phyloP scores from a whole-genome alignment of 1,140 invertebrate species.

The Neoseiulus cucumeris region DNA sequence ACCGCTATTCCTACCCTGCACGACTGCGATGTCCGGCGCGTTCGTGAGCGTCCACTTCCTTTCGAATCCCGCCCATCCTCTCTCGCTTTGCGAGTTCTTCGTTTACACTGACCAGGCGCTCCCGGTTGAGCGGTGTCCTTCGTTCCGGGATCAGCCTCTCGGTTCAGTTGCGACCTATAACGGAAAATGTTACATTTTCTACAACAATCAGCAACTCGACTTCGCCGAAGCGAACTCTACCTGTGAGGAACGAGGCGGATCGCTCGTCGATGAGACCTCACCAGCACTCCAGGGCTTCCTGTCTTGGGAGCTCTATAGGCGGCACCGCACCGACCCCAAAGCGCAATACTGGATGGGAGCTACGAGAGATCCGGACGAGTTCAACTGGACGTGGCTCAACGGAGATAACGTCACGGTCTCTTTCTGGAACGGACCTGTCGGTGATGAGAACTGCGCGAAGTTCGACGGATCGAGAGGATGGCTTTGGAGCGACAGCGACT shows the following conservation, averaged over 20 bases:
- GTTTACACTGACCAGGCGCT: slow-evolving; percentile 84
- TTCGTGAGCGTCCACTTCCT: slow-evolving; percentile 80
- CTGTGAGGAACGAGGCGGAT: slow-evolving; percentile 55
- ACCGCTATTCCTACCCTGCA: slow-evolving; percentile 73
- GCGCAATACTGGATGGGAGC: slow-evolving; percentile 90
- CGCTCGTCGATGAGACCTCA: slow-evolving; percentile 74
- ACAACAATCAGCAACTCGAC: slow-evolving; percentile 59
- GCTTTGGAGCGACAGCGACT: slow-evolving; percentile 84
- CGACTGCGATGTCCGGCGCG: slow-evolving; percentile 80
- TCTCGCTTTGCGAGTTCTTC: slow-evolving; percentile 85
- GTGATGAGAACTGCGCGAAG: slow-evolving; percentile 60
- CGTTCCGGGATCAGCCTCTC: slow-evolving; percentile 72
- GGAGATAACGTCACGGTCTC: slow-evolving; percentile 62
- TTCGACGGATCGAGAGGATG: slow-evolving; percentile 81
- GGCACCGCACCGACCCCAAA: slow-evolving; percentile 65
- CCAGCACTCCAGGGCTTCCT: slow-evolving; percentile 81
- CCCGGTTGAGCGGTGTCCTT: slow-evolving; percentile 75
- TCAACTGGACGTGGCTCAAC: slow-evolving; percentile 69
- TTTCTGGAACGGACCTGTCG: slow-evolving; percentile 72
- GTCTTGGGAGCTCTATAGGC: slow-evolving; percentile 76
- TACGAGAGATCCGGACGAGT: slow-evolving; percentile 51
- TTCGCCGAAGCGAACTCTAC: slow-evolving; percentile 59
- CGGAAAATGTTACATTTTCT: slow-evolving; percentile 88
- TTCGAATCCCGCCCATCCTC: slow-evolving; percentile 39
- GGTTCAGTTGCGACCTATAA: slow-evolving; percentile 82